These are phyloP conservation scores for Dichetophora obliterata DNA, from an alignment of 2,888 invertebrate species.

Conservation along the genomic window DNA sequence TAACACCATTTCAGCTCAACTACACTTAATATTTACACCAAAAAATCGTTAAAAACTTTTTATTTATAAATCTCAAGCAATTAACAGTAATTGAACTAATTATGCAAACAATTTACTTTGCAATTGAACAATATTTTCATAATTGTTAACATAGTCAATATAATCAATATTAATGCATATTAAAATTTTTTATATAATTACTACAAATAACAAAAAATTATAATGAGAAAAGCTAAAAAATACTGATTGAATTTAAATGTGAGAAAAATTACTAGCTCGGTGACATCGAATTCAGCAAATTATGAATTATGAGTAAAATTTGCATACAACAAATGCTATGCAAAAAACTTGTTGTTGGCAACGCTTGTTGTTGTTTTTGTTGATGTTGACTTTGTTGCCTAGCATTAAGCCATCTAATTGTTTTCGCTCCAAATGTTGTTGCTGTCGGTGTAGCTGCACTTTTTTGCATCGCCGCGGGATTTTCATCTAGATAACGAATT, in stretches of 20 bases:
- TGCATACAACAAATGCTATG: conserved; percentile 47
- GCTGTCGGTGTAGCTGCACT: conserved; percentile 50
- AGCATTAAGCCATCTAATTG: neutral
- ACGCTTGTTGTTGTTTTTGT: conserved; percentile 15
- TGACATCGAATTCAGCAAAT: neutral
- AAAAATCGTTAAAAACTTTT: no score
- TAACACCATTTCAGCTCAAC: no score
- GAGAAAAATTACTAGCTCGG: conserved; percentile 32
- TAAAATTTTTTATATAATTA: neutral
- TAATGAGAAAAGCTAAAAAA: neutral
- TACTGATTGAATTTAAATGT: neutral
- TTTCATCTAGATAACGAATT: conserved; percentile 58
- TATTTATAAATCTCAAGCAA: no score
- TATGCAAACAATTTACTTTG: neutral
- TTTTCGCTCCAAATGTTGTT: neutral
- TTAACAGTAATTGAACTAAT: no score
- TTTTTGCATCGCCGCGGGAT: conserved; percentile 67
- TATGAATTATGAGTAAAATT: conserved; percentile 23
- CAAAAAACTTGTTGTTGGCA: conserved; percentile 33
- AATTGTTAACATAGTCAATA: neutral
- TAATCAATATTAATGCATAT: neutral
- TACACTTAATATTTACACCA: no score
- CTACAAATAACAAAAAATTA: neutral
- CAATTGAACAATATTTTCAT: neutral
- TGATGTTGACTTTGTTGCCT: conserved; percentile 32